Conservation (phyloP, 2,113 vertebrate species). For the Ptilorrhoa leucosticta region DNA sequence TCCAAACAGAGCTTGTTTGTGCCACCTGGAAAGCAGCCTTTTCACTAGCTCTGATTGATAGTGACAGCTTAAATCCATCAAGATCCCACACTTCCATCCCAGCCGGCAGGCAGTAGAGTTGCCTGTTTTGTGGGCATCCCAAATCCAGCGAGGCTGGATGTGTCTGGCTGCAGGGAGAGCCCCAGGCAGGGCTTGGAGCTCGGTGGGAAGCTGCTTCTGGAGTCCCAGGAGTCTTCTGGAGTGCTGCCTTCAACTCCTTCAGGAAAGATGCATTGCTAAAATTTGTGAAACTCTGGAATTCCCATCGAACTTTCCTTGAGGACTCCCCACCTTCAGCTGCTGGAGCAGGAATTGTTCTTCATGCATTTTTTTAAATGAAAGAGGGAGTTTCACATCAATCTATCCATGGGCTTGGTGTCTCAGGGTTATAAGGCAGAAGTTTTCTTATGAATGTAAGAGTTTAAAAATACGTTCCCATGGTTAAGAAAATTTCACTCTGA, state of each 20-base stretch:
- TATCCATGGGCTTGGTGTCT: background rate
- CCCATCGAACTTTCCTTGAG: background rate
- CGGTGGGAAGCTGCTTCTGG: background rate
- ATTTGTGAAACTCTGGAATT: background rate
- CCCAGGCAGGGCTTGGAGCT: slow-evolving; percentile 18
- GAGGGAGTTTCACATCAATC: background rate
- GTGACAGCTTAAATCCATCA: slow-evolving; percentile 45
- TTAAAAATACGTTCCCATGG: background rate
- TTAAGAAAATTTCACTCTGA: background rate
- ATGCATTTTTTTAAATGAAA: background rate
- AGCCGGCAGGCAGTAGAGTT: background rate
- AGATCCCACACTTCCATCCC: background rate
- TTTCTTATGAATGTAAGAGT: background rate
- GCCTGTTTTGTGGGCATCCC: background rate
- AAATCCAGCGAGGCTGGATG: background rate
- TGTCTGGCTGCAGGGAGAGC: background rate
- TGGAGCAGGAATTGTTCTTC: background rate
- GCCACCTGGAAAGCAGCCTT: slow-evolving; percentile 54
- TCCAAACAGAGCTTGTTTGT: slow-evolving; percentile 10
- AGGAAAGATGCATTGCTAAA: background rate
- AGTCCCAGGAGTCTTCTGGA: background rate
- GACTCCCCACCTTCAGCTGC: background rate
- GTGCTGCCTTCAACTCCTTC: background rate
- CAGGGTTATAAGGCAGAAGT: background rate
- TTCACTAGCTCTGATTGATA: slow-evolving; percentile 24